A percentile compares a stretch with the other conserved stretches of the same genome.
Conservation (phyloP, 2,797 vertebrate genomes). For the Mareca penelope region DNA sequence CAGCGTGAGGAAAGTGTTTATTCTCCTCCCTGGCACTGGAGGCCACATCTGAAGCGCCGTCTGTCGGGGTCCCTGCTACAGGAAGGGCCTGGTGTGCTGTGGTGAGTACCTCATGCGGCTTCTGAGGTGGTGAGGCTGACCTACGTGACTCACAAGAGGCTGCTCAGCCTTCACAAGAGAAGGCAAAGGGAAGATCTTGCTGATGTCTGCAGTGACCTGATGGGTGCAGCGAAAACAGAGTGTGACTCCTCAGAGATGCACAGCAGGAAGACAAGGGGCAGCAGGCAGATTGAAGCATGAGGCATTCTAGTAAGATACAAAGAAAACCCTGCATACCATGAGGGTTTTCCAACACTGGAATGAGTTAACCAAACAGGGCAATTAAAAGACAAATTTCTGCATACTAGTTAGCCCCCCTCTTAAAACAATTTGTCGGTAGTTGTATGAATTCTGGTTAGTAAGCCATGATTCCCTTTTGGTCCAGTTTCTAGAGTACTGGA, state of each 20-base stretch:
- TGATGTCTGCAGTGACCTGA: background rate
- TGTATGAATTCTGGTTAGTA: background rate
- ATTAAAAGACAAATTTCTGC: background rate
- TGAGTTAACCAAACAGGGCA: background rate
- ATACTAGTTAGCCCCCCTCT: background rate
- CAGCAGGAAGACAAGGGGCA: background rate
- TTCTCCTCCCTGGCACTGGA: background rate
- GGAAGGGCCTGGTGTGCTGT: fast-evolving
- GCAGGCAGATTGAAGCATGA: background rate
- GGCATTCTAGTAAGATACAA: fast-evolving
- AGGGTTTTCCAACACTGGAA: background rate
- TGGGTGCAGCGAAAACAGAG: background rate
- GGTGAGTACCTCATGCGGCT: too few species aligned
- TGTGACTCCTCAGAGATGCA: background rate
- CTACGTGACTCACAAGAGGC: fast-evolving
- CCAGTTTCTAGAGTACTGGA: background rate
- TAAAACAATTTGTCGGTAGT: background rate
- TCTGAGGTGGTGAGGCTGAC: background rate
- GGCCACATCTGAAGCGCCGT: background rate
- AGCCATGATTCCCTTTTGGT: background rate
- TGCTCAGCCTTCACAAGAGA: background rate
- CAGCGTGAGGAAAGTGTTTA: fast-evolving
- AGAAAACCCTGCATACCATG: background rate
- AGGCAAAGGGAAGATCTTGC: background rate
- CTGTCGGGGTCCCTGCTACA: background rate